phyloP scores from a whole-genome alignment of 1,140 invertebrate genomes.

The Brachystomella parvula region DNA sequence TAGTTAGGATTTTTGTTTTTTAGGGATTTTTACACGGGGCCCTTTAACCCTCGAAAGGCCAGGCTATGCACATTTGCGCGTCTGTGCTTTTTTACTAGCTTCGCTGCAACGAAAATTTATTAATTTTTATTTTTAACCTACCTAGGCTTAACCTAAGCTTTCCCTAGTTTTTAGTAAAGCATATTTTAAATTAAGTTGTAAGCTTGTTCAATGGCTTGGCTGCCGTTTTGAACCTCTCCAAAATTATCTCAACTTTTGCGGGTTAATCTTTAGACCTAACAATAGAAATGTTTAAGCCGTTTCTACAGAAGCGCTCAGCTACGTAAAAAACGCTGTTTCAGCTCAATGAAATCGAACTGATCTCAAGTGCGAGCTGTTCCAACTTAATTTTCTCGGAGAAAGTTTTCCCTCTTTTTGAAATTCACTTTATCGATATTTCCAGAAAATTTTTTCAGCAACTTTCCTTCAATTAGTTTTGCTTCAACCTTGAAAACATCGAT shows the following conservation, averaged over 20 bases:
- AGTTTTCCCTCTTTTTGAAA: too few species aligned
- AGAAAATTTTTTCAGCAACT: neutral
- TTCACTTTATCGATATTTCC: too few species aligned
- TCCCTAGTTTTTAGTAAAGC: too few species aligned
- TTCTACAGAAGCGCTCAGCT: neutral
- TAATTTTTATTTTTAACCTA: too few species aligned
- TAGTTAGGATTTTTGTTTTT: neutral
- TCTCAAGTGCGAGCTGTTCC: neutral
- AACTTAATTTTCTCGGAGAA: too few species aligned
- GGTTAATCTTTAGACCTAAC: neutral
- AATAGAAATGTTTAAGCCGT: neutral
- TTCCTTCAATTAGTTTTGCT: neutral
- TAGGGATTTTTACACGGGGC: neutral
- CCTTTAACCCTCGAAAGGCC: neutral
- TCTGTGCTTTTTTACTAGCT: conserved; percentile 73
- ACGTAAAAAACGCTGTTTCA: neutral
- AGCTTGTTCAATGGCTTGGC: too few species aligned
- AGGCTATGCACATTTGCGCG: conserved; percentile 66
- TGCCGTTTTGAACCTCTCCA: too few species aligned
- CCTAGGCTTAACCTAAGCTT: too few species aligned
- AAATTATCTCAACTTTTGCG: too few species aligned
- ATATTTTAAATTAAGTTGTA: too few species aligned
- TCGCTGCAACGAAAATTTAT: too few species aligned
- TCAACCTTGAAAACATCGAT: too few species aligned
- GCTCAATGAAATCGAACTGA: neutral